Base-by-base conservation (phyloP, 92 coral and sea anemone species). In the Phenganax stokvisi region DNA sequence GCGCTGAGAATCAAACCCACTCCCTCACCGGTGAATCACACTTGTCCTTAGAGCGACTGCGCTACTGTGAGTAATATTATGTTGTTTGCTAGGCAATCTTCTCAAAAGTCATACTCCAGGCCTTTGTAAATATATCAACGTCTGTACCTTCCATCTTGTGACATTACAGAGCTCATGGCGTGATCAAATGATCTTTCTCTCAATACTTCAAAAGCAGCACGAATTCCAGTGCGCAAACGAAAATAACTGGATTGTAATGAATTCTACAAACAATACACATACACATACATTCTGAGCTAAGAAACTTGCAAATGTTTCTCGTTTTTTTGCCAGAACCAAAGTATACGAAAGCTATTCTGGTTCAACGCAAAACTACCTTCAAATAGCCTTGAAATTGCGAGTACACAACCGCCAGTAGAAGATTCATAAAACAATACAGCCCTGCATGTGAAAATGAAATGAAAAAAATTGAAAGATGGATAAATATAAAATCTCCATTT, bases 171-270 rank as follows among this genome's bases (percentile, higher is more conserved):
- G 25, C 25, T 20, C 25, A 20, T 20, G 25, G 13, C 82, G 20
- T 53, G 47, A n/a, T 78, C 56, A 51, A 78, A 78, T 25, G 82
- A 0, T 78, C 82, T 44, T 52, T 78, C 82, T 13, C 92, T 86
- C n/a, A 94, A 89, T 25, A 94, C 96, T 80, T 92, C 91, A 87
- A 89, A 94, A 0, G 98, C 94, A 12, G 98, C 97, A 82, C 98
- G 87, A 17, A 94, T 84, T 8, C 90, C 98, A 52, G 91, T 87
- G 66, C 98, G 88, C 67, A 92, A 80, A 17, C 98, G 97, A 85
- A 94, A 94, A 81, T 92, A 87, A 73, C 98, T 94, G 57, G 98
- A 90, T 83, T 94, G 96, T 52, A 94, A 89, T 20, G 98, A 94
- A 12, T 86, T 85, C 98, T 94, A 72, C 30, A 73, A 75, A 52